Evolutionary conservation across 2,888 invertebrate species (phyloP), one percentile per base, ranked within the genome.

Genomic region (Ophraella communa): DNA sequence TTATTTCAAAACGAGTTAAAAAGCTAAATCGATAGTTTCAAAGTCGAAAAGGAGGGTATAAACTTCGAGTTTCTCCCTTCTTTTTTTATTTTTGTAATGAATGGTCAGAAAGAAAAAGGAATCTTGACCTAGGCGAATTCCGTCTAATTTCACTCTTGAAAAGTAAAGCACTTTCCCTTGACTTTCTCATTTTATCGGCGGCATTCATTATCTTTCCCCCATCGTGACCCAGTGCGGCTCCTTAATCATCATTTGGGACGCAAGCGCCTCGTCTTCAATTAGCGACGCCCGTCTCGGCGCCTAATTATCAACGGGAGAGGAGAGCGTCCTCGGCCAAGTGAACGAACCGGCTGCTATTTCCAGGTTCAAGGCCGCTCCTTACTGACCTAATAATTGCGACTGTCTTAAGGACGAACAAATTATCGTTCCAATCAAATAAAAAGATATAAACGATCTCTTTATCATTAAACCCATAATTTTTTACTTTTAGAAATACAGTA

Each of bases 81-180:
- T n/a, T n/a, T n/a, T n/a, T n/a, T n/a, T n/a, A n/a, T n/a, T n/a
- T n/a, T 61, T 64, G 70, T 75, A 75, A 71, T 71, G 72, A 73
- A 73, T 68, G 74, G 74, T 71, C 74, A 73, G 67, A 67, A 67
- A 68, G 67, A 65, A 68, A n/a, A 73, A 72, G 72, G 68, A 69
- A 70, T 72, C 80, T 73, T 77, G 80, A 81, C 81, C 81, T 81
- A 77, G 76, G 80, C 74, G 79, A 81, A 80, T 77, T 76, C 75
- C 76, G 78, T 79, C 78, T 81, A 81, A 81, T 81, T 81, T 81
- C 79, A 79, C 81, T 80, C 80, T 80, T 81, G 79, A 79, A 79
- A 77, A 80, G 81, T 79, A 79, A 77, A 80, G 81, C 79, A 80
- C 81, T 81, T 81, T 81, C 80, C 78, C 81, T 80, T 78, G 80